phyloP scores from a whole-genome alignment of 2,888 invertebrate genomes.

The Rotaria macrura region DNA sequence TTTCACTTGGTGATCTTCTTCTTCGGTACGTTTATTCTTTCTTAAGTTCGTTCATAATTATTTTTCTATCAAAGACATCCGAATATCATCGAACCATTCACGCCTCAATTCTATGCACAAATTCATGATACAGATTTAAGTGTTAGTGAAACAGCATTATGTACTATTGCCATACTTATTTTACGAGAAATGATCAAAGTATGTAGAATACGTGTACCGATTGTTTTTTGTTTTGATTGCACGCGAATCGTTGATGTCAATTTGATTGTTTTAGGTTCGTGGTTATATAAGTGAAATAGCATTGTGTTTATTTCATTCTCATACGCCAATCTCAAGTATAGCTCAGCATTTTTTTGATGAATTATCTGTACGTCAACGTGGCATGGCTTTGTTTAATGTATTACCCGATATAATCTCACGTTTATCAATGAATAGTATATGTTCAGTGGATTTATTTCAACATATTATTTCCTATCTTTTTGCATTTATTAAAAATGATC shows the following conservation, averaged over 20 bases:
- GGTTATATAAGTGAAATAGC: constrained; percentile 21
- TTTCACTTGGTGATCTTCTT: constrained; percentile 2
- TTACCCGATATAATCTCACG: neutral
- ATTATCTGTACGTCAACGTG: constrained; percentile 9
- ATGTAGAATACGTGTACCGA: too few species aligned
- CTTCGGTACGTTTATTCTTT: neutral
- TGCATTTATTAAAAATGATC: constrained; percentile 11
- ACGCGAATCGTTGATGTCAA: too few species aligned
- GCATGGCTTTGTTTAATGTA: neutral
- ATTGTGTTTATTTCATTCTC: constrained; percentile 17
- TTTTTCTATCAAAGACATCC: neutral
- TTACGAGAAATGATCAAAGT: constrained; percentile 14
- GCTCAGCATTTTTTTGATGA: constrained; percentile 12
- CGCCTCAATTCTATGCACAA: constrained; percentile 15
- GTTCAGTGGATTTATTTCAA: neutral
- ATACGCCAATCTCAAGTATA: constrained; percentile 11
- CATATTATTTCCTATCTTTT: constrained; percentile 2
- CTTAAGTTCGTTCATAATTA: neutral
- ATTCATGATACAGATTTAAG: constrained; percentile 15
- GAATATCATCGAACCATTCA: constrained; percentile 16
- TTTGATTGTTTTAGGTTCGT: neutral
- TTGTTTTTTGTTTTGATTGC: too few species aligned
- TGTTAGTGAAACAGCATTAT: constrained; percentile 19
- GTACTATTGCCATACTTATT: constrained; percentile 8
- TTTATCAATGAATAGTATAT: neutral